Base-by-base conservation (phyloP, 2,888 invertebrate genomes). In the Ligdia adustata region DNA sequence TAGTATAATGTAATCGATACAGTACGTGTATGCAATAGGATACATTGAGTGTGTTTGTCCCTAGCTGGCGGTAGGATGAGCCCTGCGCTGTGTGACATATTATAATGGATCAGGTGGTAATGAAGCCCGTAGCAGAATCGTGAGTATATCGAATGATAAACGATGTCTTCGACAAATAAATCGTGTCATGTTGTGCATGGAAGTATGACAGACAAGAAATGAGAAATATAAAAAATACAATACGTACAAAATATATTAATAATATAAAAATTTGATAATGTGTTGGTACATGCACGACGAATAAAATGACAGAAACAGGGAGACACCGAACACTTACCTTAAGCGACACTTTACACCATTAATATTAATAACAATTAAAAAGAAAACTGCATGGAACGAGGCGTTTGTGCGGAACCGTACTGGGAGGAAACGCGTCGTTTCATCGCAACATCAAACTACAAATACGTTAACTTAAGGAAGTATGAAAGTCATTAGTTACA, bases 311-410 rank as follows among this genome's bases (percentile, higher is more conserved):
- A 83, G 72, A 79, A 75, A 83, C 75, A 79, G 75, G 68, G 66
- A 76, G 71, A 85, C 82, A 82, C 78, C 81, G 72, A 80, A 70
- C 57, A 87, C 89, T 90, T 89, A 90, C 89, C 89, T 86, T 79
- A 55, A 67, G 63, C 60, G 70, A 63, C 64, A 71, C 66, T 34
- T 5, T 9, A 75, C 69, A 66, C 55, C 64, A 62, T 64, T 56
- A 65, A 56, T 70, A 70, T 71, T 60, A 64, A 64, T 67, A 71
- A 66, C 67, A 57, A 66, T 64, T 64, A 69, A 61, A 66, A 69
- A 75, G 73, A 77, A 74, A 69, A 72, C 56, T 51, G 56, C 49
- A 78, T 85, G 85, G 69, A 88, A 82, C 81, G 82, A 88, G 66
- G 86, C 79, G 82, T 82, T 79, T 72, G 49, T 59, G 31, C 52